These are phyloP conservation scores for Trypoxylon attenuatum DNA, from an alignment of 2,888 invertebrate genomes.

Conservation along the genomic window DNA sequence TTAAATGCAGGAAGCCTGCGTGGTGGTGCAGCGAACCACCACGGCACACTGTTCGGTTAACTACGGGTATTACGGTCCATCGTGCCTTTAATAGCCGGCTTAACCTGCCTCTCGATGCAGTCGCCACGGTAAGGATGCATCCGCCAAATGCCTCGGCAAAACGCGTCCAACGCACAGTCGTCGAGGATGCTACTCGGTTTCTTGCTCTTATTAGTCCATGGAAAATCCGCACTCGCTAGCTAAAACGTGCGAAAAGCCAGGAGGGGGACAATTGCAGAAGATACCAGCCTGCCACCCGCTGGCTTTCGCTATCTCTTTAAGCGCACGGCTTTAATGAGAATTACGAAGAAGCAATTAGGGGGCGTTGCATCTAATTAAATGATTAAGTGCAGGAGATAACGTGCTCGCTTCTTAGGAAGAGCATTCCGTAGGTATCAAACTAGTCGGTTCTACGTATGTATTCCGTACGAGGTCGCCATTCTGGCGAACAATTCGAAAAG, in stretches of 20 bases:
- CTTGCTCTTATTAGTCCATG: neutral
- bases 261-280: constrained; percentile 9
- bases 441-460: neutral
- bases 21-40: too few relatives aligned
- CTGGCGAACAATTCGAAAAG: too few relatives aligned
- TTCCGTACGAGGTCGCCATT: too few relatives aligned
- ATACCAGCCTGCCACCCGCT: neutral
- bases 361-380: constrained; percentile 2
- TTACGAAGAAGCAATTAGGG: neutral
- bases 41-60: constrained; percentile 45
- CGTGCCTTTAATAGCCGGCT: constrained; percentile 58
- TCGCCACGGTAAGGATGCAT: constrained; percentile 25
- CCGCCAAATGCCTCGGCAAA: constrained; percentile 30
- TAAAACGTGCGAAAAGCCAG: constrained; percentile 18
- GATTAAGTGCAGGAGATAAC: constrained; percentile 1
- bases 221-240: neutral
- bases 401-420: neutral
- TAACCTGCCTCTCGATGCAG: constrained; percentile 45
- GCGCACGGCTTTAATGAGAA: constrained; percentile 8
- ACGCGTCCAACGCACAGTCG: constrained; percentile 34
- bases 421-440: neutral
- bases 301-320: constrained; percentile 5
- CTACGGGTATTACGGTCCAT: constrained; percentile 58
- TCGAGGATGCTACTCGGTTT: constrained; percentile 6
- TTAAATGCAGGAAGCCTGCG: constrained; percentile 49